A percentile compares a stretch with the other conserved stretches of the same genome.
Evolutionary conservation across 2,113 vertebrate genomes (phyloP).

Genomic region (Isurus oxyrinchus): DNA sequence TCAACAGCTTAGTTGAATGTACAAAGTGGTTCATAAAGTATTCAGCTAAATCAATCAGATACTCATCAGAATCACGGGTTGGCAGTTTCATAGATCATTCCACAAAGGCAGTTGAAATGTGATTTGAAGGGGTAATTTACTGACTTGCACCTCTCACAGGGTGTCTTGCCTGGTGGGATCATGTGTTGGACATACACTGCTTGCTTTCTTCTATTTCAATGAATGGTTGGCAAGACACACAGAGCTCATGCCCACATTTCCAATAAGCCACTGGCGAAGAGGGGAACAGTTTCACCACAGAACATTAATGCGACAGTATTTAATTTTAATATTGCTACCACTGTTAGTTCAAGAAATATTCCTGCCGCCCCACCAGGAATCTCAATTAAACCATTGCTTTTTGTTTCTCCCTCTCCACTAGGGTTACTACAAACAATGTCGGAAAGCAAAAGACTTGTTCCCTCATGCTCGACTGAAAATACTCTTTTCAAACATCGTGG

Average conservation of each 20-base stretch:
- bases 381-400: not conserved
- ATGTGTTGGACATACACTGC: not conserved
- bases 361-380: not conserved
- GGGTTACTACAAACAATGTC: not conserved
- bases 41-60: not conserved
- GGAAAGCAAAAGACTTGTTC: constrained; percentile 20
- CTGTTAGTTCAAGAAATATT: not conserved
- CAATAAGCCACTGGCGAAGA: not conserved
- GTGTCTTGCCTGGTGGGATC: not conserved
- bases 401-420: not conserved
- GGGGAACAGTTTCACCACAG: not conserved
- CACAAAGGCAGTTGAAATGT: not conserved
- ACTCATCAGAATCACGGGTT: not conserved
- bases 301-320: not conserved
- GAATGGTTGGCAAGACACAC: not conserved
- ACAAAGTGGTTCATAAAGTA: not conserved
- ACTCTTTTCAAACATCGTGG: constrained; percentile 5
- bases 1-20: not conserved
- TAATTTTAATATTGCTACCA: not conserved
- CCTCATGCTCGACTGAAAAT: not conserved
- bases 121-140: not conserved
- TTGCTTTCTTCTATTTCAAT: not conserved
- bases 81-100: not conserved
- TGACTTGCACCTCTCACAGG: not conserved
- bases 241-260: not conserved